A percentile compares a stretch with the other conserved stretches of the same genome.
phyloP scores from a whole-genome alignment of 1,140 invertebrate species.

The Bombus waltoni region DNA sequence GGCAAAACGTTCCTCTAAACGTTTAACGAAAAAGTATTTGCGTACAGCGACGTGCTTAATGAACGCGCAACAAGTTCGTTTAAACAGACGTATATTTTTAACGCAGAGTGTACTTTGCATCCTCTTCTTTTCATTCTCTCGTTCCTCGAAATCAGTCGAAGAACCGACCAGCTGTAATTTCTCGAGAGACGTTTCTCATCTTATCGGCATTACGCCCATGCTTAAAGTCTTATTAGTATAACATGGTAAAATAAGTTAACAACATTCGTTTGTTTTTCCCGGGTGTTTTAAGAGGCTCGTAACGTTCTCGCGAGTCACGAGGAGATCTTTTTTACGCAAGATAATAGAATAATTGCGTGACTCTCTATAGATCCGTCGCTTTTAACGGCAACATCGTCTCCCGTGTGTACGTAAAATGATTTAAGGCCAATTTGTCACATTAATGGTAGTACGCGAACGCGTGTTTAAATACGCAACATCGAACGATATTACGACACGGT shows the following conservation, averaged over 20 bases:
- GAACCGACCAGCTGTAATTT: background rate
- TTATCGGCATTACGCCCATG: background rate
- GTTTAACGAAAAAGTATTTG: too few species aligned
- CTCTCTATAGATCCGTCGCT: background rate
- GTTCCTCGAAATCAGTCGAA: background rate
- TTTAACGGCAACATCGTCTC: background rate
- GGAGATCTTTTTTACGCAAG: background rate
- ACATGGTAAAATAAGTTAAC: too few species aligned
- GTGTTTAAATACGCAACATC: background rate
- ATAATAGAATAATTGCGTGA: background rate
- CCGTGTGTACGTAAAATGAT: background rate
- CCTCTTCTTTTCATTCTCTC: background rate
- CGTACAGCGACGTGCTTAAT: background rate
- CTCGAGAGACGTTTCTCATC: background rate
- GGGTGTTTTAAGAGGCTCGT: background rate
- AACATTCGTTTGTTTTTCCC: background rate
- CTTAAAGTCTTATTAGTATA: background rate
- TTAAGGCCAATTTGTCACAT: background rate
- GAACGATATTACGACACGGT: background rate
- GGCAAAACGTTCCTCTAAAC: too few species aligned
- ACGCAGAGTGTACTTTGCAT: background rate
- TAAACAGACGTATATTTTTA: background rate
- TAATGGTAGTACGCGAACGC: background rate
- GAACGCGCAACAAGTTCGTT: background rate
- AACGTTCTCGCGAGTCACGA: background rate